Percentiles rank a stretch among this genome's conserved stretches.
phyloP scores from a whole-genome alignment of 2,113 vertebrate species.

The Chionomys nivalis region DNA sequence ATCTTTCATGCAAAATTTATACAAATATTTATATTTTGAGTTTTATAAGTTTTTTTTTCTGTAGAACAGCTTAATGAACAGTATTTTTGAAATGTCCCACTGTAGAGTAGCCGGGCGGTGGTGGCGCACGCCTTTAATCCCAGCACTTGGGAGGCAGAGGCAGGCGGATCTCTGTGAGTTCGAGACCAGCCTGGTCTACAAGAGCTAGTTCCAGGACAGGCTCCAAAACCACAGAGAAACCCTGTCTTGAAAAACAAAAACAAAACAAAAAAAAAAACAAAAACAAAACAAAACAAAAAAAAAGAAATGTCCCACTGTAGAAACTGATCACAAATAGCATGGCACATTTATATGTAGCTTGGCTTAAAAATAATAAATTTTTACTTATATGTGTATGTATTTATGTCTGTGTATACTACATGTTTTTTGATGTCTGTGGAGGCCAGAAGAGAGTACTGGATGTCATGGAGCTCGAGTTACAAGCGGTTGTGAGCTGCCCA shows the following conservation, averaged over 20 bases:
- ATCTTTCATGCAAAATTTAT: constrained; percentile 35
- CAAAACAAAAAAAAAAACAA: no score
- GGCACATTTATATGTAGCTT: neutral
- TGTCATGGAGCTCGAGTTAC: neutral
- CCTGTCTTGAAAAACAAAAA: no score
- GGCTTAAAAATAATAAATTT: neutral
- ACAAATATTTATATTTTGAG: constrained; percentile 15
- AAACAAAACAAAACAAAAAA: no score
- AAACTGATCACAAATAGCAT: neutral
- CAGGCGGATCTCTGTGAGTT: no score
- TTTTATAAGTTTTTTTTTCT: constrained; percentile 53
- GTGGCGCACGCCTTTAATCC: no score
- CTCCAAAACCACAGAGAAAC: no score
- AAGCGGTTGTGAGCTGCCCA: neutral
- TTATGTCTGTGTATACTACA: neutral
- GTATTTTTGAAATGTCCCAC: constrained; percentile 30
- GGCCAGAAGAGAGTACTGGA: neutral
- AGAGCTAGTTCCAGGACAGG: no score
- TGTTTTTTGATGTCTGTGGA: neutral
- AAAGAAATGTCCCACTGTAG: constrained; percentile 39
- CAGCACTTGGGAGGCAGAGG: no score
- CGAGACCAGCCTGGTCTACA: no score
- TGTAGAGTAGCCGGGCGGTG: no score
- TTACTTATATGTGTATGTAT: neutral
- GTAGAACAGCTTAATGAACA: constrained; percentile 3